Base-by-base conservation (phyloP, 2,888 invertebrate species). In the Phlogophora meticulosa region DNA sequence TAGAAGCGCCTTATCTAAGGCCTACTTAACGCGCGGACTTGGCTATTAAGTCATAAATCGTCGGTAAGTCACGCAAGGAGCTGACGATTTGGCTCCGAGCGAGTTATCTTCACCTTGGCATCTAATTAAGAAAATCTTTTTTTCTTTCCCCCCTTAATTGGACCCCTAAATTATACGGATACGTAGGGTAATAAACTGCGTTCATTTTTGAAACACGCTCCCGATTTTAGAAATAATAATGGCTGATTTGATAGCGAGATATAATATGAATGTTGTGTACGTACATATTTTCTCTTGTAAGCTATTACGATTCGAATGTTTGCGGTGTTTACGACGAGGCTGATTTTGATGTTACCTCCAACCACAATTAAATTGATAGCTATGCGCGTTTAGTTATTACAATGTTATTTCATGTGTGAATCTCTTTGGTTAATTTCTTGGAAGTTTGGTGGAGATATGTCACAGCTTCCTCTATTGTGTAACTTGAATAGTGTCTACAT, bases 41-140 rank as follows among this genome's bases (percentile, higher is more conserved):
- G 84, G 89, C 94, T 95, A 95, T 95, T 94, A 95, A 95, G 94
- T 94, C 94, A 95, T 95, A 95, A 95, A 95, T 95, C 93, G 91
- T 90, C 79, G 80, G 78, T 84, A 74, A 91, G 95, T 93, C 95
- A 95, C 95, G 95, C 95, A 91, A 94, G 85, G 86, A 87, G 83
- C 93, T 92, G 93, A 93, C 93, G 92, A 92, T 93, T 92, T 87
- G 91, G 88, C 90, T 88, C 90, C 87, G 88, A 91, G 87, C 93
- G 88, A 91, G 90, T 91, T 94, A 94, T 94, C 94, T 93, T 86
- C 91, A 87, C 91, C 88, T 88, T 86, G 88, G 88, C 87, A 92
- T 92, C 92, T 93, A 93, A 93, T 93, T 94, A 93, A 92, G 88
- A 86, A 89, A 89, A 89, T 88, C 90, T 90, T 87, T 87, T 87